These are phyloP conservation scores for Formica selysi DNA, from an alignment of 1,140 invertebrate species.

Conservation along the genomic window DNA sequence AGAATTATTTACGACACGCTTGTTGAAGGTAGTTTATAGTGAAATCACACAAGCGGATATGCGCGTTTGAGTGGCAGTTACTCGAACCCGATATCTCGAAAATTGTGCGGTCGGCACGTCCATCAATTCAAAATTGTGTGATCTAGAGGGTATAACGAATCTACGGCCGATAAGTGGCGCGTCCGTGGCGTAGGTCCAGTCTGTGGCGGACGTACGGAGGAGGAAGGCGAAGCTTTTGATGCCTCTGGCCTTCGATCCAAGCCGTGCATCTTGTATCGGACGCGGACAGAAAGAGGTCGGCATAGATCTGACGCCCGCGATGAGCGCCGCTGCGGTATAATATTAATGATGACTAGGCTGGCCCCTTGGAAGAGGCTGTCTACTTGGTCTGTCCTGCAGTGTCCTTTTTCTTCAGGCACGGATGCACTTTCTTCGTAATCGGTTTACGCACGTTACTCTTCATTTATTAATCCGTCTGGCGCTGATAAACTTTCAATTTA, in stretches of 20 bases:
- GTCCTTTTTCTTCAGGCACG: slow-evolving; percentile 68
- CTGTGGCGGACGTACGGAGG: slow-evolving; percentile 42
- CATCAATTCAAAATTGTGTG: slow-evolving; percentile 74
- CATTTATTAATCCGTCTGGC: slow-evolving; percentile 56
- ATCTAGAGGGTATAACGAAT: slow-evolving; percentile 72
- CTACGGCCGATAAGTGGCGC: slow-evolving; percentile 41
- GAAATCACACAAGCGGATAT: slow-evolving; percentile 23
- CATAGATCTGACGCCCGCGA: slow-evolving; percentile 81
- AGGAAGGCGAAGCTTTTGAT: slow-evolving; percentile 63
- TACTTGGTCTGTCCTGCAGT: slow-evolving; percentile 71
- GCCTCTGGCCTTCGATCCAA: slow-evolving; percentile 70
- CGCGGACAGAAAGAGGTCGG: slow-evolving; percentile 79
- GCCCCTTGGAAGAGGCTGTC: slow-evolving; percentile 67
- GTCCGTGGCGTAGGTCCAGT: slow-evolving; percentile 60
- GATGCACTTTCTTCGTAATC: slow-evolving; percentile 73
- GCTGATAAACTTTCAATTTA: slow-evolving; percentile 54
- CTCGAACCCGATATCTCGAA: slow-evolving; percentile 26
- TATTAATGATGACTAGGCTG: slow-evolving; percentile 82
- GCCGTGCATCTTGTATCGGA: slow-evolving; percentile 71
- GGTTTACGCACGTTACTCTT: slow-evolving; percentile 47
- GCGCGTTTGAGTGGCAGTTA: slow-evolving; percentile 44
- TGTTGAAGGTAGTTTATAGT: slow-evolving; percentile 22
- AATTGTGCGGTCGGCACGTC: slow-evolving; percentile 44
- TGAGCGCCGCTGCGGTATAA: slow-evolving; percentile 79
- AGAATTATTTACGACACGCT: slow-evolving; percentile 23